Conservation (phyloP, 2,113 vertebrate genomes). For the rabbit (Oryctolagus cuniculus) region DNA sequence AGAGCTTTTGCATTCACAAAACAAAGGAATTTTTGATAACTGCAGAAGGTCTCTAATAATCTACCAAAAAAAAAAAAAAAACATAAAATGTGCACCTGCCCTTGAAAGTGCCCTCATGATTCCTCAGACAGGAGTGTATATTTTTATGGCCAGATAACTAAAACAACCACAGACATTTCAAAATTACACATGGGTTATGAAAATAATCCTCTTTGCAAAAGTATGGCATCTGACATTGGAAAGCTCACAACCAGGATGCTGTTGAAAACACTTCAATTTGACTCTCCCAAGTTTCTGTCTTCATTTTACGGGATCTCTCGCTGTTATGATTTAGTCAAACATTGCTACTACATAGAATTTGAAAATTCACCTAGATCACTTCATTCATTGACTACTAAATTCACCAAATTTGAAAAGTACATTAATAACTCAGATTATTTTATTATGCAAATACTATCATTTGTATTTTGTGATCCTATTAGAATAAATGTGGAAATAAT, state of each 20-base stretch:
- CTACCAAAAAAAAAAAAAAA: neutral
- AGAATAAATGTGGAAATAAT: constrained; percentile 11
- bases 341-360: no score
- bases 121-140: neutral
- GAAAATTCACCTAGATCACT: no score
- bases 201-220: constrained; percentile 58
- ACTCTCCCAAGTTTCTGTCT: neutral
- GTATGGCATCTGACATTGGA: neutral
- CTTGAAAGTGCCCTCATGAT: constrained; percentile 2
- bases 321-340: neutral
- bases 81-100: neutral
- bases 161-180: constrained; percentile 37
- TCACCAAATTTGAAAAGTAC: constrained; percentile 15
- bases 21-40: constrained; percentile 21
- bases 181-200: constrained; percentile 53
- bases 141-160: constrained; percentile 41
- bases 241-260: neutral
- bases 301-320: neutral
- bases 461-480: neutral
- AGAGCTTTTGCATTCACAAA: neutral
- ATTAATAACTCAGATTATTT: neutral
- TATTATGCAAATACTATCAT: neutral
- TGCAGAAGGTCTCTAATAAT: constrained; percentile 13
- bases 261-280: constrained; percentile 20
- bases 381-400: constrained; percentile 9